phyloP scores from a whole-genome alignment of 2,888 invertebrate species.

The Troides oblongomaculatus region DNA sequence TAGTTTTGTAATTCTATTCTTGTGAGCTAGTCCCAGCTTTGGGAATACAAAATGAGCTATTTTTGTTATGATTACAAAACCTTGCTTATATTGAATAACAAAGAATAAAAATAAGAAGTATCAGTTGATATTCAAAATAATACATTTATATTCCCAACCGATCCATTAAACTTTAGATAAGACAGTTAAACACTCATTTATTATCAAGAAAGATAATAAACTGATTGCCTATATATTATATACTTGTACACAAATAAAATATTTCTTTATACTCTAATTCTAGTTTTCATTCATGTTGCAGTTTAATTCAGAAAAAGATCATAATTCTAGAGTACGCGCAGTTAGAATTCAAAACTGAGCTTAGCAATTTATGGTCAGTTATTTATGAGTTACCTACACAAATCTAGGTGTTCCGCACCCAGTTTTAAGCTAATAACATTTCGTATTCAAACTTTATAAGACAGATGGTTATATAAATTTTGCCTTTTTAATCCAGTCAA shows the following conservation, averaged over 20 bases:
- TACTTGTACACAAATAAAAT: not conserved
- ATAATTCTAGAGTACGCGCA: conserved; percentile 21
- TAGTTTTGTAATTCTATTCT: no score
- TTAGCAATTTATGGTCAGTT: conserved; percentile 18
- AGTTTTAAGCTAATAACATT: conserved; percentile 15
- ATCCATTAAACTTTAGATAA: not conserved
- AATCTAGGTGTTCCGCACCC: conserved; percentile 24
- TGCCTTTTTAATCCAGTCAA: no score
- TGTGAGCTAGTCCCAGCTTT: no score
- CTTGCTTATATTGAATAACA: no score
- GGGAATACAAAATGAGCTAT: no score
- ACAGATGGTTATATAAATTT: not conserved
- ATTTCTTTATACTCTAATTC: not conserved
- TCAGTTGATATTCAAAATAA: no score
- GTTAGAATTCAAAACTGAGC: conserved; percentile 24
- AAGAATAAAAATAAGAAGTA: no score
- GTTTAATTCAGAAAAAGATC: conserved; percentile 21
- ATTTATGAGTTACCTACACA: conserved; percentile 22
- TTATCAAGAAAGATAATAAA: no score
- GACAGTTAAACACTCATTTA: not conserved
- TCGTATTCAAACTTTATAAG: not conserved
- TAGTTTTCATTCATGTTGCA: conserved; percentile 5
- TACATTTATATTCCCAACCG: no score
- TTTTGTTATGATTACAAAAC: no score
- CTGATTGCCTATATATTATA: not conserved